Percentiles rank a stretch among this genome's conserved stretches.
phyloP scores from a whole-genome alignment of 2,888 invertebrate genomes.

The Drosophila ustulata region DNA sequence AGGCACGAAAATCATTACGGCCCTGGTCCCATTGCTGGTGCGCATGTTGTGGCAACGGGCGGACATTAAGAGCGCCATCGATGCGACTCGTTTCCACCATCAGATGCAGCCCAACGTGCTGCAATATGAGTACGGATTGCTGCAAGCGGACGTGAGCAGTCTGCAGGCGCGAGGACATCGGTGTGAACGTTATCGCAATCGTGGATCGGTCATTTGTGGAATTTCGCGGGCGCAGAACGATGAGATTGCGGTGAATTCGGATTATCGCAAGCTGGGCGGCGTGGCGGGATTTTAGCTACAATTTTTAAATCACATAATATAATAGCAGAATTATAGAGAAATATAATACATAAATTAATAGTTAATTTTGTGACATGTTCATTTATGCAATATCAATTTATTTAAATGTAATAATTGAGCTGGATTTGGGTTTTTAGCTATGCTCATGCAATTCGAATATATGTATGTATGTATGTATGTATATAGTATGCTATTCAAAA shows the following conservation, averaged over 20 bases:
- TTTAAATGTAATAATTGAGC: constrained; percentile 59
- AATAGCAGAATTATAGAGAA: background rate
- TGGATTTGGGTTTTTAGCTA: constrained; percentile 39
- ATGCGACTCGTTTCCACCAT: constrained; percentile 92
- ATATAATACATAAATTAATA: background rate
- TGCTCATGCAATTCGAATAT: constrained; percentile 46
- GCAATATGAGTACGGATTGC: constrained; percentile 88
- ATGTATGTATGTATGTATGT: background rate
- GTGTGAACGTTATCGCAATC: constrained; percentile 87
- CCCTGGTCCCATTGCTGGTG: constrained; percentile 88
- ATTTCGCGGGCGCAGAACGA: constrained; percentile 86
- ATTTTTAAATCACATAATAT: too few relatives aligned
- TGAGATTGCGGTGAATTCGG: too few relatives aligned
- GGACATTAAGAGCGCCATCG: constrained; percentile 90
- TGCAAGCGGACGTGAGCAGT: constrained; percentile 87
- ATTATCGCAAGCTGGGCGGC: constrained; percentile 87
- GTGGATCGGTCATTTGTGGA: constrained; percentile 91
- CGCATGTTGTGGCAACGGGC: constrained; percentile 89
- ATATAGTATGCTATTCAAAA: constrained; percentile 19
- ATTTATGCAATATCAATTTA: constrained; percentile 47
- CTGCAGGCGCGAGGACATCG: constrained; percentile 89
- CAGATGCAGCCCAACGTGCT: constrained; percentile 92
- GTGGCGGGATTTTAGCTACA: constrained; percentile 87
- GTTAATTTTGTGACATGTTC: too few relatives aligned
- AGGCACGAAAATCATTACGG: constrained; percentile 94